Evolutionary conservation across 2,113 vertebrate species (phyloP).

Genomic region (Pica pica): DNA sequence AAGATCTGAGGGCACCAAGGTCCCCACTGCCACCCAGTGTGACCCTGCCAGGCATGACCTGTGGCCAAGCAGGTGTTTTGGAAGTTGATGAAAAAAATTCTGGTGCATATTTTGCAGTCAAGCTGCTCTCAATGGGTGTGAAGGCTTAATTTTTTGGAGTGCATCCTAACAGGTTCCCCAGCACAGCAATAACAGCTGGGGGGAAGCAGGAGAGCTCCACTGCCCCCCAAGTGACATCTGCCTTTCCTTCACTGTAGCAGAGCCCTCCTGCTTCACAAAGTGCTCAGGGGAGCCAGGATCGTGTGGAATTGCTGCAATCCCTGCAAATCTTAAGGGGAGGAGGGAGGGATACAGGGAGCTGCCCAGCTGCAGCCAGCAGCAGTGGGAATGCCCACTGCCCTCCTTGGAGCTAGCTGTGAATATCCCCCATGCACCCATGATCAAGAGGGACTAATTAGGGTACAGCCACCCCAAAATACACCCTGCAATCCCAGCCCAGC

Average conservation of each 20-base stretch:
- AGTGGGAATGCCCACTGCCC: background rate
- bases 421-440: background rate
- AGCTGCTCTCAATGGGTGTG: fast-evolving
- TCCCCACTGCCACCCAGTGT: background rate
- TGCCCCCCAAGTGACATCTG: background rate
- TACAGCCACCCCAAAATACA: background rate
- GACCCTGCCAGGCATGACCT: background rate
- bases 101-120: background rate
- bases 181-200: fast-evolving
- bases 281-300: fast-evolving
- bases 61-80: background rate
- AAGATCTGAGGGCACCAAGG: background rate
- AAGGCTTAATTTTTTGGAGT: background rate
- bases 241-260: background rate
- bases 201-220: background rate
- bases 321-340: background rate
- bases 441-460: background rate
- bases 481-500: background rate
- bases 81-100: background rate
- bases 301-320: background rate
- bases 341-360: background rate
- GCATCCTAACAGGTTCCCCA: background rate
- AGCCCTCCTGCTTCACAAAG: background rate
- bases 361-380: background rate
- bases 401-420: background rate